Evolutionary conservation across 2,797 vertebrate species (phyloP).

Genomic region (Momotus momota): DNA sequence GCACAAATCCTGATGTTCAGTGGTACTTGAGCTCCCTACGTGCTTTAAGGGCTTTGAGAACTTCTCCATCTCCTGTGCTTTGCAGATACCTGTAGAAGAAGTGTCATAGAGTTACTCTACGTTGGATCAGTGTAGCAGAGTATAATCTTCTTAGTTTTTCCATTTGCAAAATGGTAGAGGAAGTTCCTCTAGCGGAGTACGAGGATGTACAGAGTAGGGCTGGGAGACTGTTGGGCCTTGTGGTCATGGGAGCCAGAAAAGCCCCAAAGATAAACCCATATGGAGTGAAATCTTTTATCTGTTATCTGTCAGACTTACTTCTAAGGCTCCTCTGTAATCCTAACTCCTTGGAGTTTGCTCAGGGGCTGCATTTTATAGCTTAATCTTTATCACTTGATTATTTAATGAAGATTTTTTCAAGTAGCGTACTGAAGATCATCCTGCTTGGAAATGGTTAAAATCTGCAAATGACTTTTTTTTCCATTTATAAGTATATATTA

Average conservation of each 20-base stretch:
- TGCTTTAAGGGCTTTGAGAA: background rate
- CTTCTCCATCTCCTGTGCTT: background rate
- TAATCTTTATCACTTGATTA: background rate
- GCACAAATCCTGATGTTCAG: background rate
- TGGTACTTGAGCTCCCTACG: accelerated
- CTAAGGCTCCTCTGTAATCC: background rate
- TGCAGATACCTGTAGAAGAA: background rate
- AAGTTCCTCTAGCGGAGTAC: background rate
- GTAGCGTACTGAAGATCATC: background rate
- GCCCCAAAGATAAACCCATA: background rate
- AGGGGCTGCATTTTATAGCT: background rate
- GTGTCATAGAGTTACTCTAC: background rate
- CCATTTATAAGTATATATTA: background rate
- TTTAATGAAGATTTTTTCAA: background rate
- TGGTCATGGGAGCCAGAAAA: background rate
- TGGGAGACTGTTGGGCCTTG: background rate
- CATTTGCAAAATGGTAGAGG: background rate
- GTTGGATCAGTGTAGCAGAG: background rate
- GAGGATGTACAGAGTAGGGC: accelerated
- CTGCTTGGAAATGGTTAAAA: background rate
- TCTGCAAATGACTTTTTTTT: background rate
- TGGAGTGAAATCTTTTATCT: background rate
- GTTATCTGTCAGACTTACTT: background rate
- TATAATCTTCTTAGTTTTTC: background rate
- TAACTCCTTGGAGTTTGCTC: background rate